Evolutionary conservation across 2,888 invertebrate genomes (phyloP), one percentile per base, ranked within the genome.

Genomic region (Caenorhabditis imperialis): DNA sequence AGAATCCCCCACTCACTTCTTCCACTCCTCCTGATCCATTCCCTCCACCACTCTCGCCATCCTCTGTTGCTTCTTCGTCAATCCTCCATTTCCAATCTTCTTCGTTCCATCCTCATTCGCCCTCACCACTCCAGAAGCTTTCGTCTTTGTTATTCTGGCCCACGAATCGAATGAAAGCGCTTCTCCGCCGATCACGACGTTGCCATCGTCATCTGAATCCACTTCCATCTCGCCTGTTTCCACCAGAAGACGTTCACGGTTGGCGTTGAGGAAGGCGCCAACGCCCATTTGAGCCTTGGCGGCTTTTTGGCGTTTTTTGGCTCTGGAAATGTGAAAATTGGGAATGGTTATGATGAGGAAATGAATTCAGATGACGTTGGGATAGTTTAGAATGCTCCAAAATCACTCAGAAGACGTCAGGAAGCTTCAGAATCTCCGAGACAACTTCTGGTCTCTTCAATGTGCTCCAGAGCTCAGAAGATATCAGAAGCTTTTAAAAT

Each of bases 121-220:
- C 14, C 71, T 33, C 3, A 75, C 65, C 22, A 75, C 71, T 30
- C 75, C 75, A n/a, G 23, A 54, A 14, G 51, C 57, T 38, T 75
- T 75, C 16, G 71, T 65, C 40, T 75, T 75, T 4, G 71, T 67
- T 22, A 71, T 60, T 14, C 70, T 53, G 8, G 79, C 82, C 81
- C 81, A 82, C 2, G 81, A 78, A 20, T 82, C 81, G 51, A 82
- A 82, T 50, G 75, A 78, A 27, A 82, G 54, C 25, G 67, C 54
- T 30, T 80, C 81, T 42, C 78, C 82, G 25, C 73, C 75, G 16
- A 81, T 50, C 33, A 72, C 38, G 14, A 65, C 45, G 45, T 79
- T 79, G 40, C 81, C 81, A 25, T 72, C 57, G 12, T 76, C 74
- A 37, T 81, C 79, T 27, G 79, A 77, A 25, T 77, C 77, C 23